These are phyloP conservation scores for Nipponacmea schrenckii DNA, from an alignment of 2,888 invertebrate genomes.

Conservation along the genomic window DNA sequence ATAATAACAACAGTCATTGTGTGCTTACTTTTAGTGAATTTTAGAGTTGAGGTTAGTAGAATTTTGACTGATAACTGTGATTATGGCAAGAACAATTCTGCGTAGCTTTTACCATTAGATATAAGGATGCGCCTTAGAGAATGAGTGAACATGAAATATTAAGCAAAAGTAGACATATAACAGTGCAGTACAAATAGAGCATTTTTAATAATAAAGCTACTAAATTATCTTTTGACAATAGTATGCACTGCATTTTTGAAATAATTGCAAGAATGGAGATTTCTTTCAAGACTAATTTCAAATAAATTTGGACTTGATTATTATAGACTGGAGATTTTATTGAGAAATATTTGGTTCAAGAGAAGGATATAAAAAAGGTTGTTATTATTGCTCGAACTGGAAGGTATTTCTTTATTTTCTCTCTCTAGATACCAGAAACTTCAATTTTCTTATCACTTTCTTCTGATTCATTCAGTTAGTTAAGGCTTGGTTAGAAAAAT, in stretches of 20 bases:
- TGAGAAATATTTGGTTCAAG: slow-evolving; percentile 60
- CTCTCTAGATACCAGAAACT: too few relatives aligned
- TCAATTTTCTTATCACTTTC: too few relatives aligned
- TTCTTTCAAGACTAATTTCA: too few relatives aligned
- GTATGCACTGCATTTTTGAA: neutral
- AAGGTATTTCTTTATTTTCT: slow-evolving; percentile 34
- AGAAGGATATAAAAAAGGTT: slow-evolving; percentile 60
- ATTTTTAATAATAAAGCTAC: too few relatives aligned
- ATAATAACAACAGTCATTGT: slow-evolving; percentile 45
- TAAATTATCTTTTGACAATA: too few relatives aligned
- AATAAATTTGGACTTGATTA: neutral
- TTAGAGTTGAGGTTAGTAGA: slow-evolving; percentile 52
- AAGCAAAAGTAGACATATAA: too few relatives aligned
- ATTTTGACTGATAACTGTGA: neutral
- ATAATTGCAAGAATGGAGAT: too few relatives aligned
- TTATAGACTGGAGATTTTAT: slow-evolving; percentile 58
- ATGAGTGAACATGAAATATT: neutral
- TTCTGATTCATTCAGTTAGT: too few relatives aligned
- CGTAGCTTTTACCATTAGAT: too few relatives aligned
- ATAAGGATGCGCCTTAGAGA: too few relatives aligned
- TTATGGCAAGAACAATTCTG: neutral
- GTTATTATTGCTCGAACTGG: slow-evolving; percentile 56
- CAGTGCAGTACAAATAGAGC: too few relatives aligned
- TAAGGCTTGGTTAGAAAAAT: too few relatives aligned
- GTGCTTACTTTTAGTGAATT: slow-evolving; percentile 53